phyloP scores from a whole-genome alignment of 1,140 invertebrate species.

The Laupala kohalensis region DNA sequence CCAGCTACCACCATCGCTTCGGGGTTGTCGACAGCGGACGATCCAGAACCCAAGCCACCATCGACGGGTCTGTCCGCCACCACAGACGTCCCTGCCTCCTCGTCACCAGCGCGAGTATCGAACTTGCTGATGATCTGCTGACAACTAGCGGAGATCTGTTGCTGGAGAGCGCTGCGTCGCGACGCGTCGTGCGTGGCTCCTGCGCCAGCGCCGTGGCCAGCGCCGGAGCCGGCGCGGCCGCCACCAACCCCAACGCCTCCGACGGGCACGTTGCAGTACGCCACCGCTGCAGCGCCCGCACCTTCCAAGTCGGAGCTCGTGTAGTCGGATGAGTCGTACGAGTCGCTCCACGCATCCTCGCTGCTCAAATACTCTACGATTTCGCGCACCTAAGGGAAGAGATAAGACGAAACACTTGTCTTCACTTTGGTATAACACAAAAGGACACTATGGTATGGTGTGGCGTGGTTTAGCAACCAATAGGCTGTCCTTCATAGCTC shows the following conservation, averaged over 20 bases:
- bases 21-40: too few relatives aligned
- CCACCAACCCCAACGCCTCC: slow-evolving; percentile 58
- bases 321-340: slow-evolving; percentile 80
- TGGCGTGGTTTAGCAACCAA: too few relatives aligned
- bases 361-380: slow-evolving; percentile 26
- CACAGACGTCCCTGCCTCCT: slow-evolving; percentile 29
- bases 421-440: too few relatives aligned
- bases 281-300: slow-evolving; percentile 26
- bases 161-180: slow-evolving; percentile 56
- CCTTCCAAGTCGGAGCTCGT: slow-evolving; percentile 77
- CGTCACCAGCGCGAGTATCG: slow-evolving; percentile 35
- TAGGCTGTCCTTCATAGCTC: too few relatives aligned
- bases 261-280: slow-evolving; percentile 39
- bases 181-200: slow-evolving; percentile 23
- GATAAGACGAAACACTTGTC: too few relatives aligned
- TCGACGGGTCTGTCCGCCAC: slow-evolving; percentile 39
- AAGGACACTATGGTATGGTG: too few relatives aligned
- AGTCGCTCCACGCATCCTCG: slow-evolving; percentile 85
- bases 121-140: slow-evolving; percentile 80
- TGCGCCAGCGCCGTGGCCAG: too few relatives aligned
- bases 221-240: too few relatives aligned
- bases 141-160: slow-evolving; percentile 76
- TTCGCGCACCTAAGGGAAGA: slow-evolving; percentile 51
- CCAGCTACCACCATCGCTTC: too few relatives aligned
- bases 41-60: slow-evolving; percentile 28